Evolutionary conservation across 2,888 invertebrate species (phyloP), one percentile per base, ranked within the genome.

Genomic region (Oscheius sp.): DNA sequence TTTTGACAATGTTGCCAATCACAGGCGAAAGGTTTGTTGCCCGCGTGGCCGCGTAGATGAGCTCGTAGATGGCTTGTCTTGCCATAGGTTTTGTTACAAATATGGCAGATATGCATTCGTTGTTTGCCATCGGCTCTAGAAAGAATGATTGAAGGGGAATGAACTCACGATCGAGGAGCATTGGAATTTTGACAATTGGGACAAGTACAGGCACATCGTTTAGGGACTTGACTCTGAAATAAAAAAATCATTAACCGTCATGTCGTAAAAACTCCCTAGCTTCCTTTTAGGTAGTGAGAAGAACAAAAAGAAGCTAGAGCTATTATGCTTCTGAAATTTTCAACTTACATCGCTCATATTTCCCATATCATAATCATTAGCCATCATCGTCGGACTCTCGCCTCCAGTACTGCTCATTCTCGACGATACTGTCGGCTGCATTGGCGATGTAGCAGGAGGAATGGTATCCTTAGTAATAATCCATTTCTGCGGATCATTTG

Each of bases 191-290:
- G 72, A 86, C 97, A 97, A 87, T 97, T 96, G 0, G 96, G 97
- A 87, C 96, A 97, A 0, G 95, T 95, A 87, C 97, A 97, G 0
- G 96, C 96, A 8, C 96, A 94, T 45, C 97, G 89, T 81, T 84
- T 84, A 33, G 82, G 79, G n/a, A 57, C 69, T 66, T 72, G 65
- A 32, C 45, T 67, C 64, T 78, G 51, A 59, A 67, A 67, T n/a
- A n/a, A n/a, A n/a, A n/a, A n/a, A n/a, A n/a, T n/a, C n/a, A 28
- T 28, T 4, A 28, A 30, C 4, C 28, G 14, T 28, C 36, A 36
- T 36, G 8, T 36, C 36, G 36, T 36, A 9, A 36, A 36, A 36
- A 36, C 36, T 36, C 36, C 14, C 8, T 14, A 9, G 36, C 14
- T 36, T 9, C 8, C 8, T 8, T 14, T 14, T 36, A 36, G 8